Percentiles rank a stretch among this genome's conserved stretches.
Evolutionary conservation across 2,113 vertebrate genomes (phyloP).

Genomic region (Poeciliopsis turrubarensis): DNA sequence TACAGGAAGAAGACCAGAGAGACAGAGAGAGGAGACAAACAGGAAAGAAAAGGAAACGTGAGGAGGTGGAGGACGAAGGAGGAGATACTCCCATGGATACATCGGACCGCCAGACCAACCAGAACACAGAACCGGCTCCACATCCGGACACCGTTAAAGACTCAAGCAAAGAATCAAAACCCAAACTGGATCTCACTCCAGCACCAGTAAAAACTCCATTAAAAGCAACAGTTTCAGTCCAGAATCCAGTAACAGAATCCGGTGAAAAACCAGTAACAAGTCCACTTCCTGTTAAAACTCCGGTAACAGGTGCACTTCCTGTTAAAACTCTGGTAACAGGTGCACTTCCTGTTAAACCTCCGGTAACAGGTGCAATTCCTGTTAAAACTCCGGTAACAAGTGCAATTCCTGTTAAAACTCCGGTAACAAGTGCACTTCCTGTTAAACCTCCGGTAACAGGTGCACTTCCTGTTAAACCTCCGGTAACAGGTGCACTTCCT

Average conservation of each 20-base stretch:
- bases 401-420: neutral
- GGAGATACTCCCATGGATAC: constrained; percentile 55
- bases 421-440: neutral
- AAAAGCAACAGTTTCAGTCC: neutral
- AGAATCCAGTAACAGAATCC: neutral
- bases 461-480: neutral
- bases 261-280: neutral
- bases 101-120: constrained; percentile 37
- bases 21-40: constrained; percentile 6
- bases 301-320: neutral
- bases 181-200: neutral
- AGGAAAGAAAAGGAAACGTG: constrained; percentile 13
- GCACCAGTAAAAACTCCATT: neutral
- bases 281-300: neutral
- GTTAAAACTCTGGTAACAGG: neutral
- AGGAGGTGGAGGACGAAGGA: constrained; percentile 37
- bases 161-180: constrained; percentile 10
- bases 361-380: too few relatives aligned
- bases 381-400: neutral
- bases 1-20: constrained; percentile 46
- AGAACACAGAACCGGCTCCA: neutral
- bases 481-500: neutral
- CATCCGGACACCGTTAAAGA: neutral
- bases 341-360: neutral
- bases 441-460: neutral